Evolutionary conservation across 2,797 vertebrate species (phyloP).

Genomic region (Premnoplex brunnescens): DNA sequence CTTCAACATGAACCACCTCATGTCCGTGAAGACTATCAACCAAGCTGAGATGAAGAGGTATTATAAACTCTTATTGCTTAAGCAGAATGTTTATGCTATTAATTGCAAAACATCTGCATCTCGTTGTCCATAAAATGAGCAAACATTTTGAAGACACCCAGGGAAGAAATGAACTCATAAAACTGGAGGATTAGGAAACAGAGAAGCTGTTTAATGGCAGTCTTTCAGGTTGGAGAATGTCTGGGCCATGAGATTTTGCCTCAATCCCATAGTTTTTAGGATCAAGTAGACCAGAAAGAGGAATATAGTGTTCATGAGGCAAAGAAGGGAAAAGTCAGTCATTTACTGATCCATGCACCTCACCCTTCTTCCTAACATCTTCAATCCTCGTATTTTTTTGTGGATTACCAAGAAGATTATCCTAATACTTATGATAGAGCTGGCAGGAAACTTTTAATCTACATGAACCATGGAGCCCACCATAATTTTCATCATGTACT

Average conservation of each 20-base stretch:
- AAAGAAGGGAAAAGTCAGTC: background rate
- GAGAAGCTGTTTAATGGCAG: constrained; percentile 48
- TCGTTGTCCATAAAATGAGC: background rate
- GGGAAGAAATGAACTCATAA: background rate
- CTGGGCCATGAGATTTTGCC: background rate
- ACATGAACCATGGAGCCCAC: fast-evolving
- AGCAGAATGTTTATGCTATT: background rate
- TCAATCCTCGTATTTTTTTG: background rate
- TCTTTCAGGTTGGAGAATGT: background rate
- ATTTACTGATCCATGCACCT: background rate
- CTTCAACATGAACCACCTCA: background rate
- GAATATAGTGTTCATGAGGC: background rate
- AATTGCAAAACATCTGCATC: constrained; percentile 12
- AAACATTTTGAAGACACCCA: background rate
- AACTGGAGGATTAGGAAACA: constrained; percentile 38
- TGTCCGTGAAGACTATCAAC: background rate
- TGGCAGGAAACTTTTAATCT: background rate
- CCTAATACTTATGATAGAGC: background rate
- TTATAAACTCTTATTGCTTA: background rate
- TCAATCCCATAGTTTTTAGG: background rate
- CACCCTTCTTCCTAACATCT: background rate
- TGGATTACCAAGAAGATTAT: background rate
- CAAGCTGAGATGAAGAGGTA: background rate
- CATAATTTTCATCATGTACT: background rate
- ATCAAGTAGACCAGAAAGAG: background rate